Evolutionary conservation across 2,113 vertebrate genomes (phyloP), one percentile per base, ranked within the genome.

Genomic region (Amphiprion ocellaris): DNA sequence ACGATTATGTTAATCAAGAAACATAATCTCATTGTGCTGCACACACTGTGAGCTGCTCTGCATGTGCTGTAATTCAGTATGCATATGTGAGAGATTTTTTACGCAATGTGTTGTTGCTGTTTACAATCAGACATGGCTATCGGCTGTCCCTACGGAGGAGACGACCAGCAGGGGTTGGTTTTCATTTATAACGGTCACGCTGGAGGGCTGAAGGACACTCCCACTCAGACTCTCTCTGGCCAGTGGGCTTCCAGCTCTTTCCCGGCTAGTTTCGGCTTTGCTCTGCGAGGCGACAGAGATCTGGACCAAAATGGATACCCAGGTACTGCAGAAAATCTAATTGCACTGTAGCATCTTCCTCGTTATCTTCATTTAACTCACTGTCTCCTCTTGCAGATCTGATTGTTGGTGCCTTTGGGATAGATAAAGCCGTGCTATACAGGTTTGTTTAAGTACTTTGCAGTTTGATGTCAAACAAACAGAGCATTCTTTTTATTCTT

Each of bases 301-400:
- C 81, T 98, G 71, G 97, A 98, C 66, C 92, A 94, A 78, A 98
- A 98, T 0, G 97, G 97, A 21, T 98, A 97, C 79, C 97, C 97
- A 88, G 97, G 97, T 98, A 81, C 41, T 10, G 2, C 63, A 77
- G 30, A 26, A 37, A 33, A 19, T 9, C 26, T 37, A 24, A 23
- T 10, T 37, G 1, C 17, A 6, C 44, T 19, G 19, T 7, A 14
- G 10, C 39, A 1, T 60, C 2, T 15, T 0, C 8, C 81, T 50
- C 66, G 4, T 19, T 61, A 10, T n/a, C 33, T 26, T 65, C 26
- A 24, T 61, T 76, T 30, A 23, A 60, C 17, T 44, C 10, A 10
- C 41, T 50, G 39, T 37, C 21, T 49, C 21, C 12, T 86, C 63
- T 79, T 49, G 1, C 91, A 98, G 97, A 98, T 94, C 92, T 98